Conservation (phyloP, 2,113 vertebrate species). For the Orientallactaga bullata region DNA sequence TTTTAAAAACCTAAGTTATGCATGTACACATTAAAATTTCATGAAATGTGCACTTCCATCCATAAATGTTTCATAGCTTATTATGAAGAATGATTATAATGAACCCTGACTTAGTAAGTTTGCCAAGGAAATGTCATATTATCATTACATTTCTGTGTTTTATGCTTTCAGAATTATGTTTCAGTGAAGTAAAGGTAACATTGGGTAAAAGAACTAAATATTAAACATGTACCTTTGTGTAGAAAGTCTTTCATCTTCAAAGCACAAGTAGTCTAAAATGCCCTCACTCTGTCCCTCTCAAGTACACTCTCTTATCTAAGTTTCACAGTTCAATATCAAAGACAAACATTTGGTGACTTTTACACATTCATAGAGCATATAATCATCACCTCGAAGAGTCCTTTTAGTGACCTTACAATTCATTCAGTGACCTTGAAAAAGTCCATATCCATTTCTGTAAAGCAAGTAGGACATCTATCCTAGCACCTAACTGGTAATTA, state of each 20-base stretch:
- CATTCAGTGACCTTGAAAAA: not conserved
- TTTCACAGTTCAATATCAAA: not conserved
- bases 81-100: conserved; percentile 47
- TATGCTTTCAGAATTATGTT: conserved; percentile 7
- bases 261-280: not conserved
- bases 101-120: conserved; percentile 52
- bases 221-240: not conserved
- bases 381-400: not conserved
- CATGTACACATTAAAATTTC: conserved; percentile 67
- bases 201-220: not conserved
- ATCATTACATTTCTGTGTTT: not conserved
- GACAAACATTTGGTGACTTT: not conserved
- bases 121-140: conserved; percentile 11
- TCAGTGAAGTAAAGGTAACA: conserved; percentile 28
- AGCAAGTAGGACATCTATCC: not conserved
- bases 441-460: not conserved
- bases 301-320: not conserved
- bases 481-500: not conserved
- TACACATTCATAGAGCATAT: not conserved
- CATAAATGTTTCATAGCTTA: conserved; percentile 62
- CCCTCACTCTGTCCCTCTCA: not conserved
- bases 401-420: not conserved
- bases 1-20: conserved; percentile 31
- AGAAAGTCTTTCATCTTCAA: not conserved
- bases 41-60: not conserved